phyloP scores from a whole-genome alignment of 2,888 invertebrate species.

The Pseudococcus viburni region DNA sequence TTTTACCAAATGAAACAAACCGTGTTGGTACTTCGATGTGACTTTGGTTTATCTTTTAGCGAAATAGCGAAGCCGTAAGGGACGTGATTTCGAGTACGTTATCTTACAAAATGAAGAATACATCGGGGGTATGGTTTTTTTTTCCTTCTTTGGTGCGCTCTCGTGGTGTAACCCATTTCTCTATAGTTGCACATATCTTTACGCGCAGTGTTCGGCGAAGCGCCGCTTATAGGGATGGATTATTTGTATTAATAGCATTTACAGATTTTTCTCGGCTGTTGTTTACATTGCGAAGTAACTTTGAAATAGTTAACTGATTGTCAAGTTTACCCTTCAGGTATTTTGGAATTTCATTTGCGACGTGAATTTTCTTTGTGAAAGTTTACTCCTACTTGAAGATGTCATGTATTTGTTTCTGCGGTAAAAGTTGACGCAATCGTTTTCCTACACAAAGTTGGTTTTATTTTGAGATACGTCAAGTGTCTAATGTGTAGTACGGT shows the following conservation, averaged over 20 bases:
- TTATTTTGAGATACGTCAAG: slow-evolving; percentile 6
- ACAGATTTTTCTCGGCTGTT: slow-evolving; percentile 11
- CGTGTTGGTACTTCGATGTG: neutral
- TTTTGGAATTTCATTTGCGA: slow-evolving; percentile 50
- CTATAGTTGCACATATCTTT: neutral
- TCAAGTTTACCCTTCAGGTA: slow-evolving; percentile 35
- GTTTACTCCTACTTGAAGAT: slow-evolving; percentile 40
- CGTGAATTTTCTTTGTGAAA: slow-evolving; percentile 52
- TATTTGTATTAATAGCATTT: slow-evolving; percentile 27
- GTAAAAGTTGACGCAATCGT: slow-evolving; percentile 33
- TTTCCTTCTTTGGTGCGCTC: neutral
- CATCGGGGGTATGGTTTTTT: slow-evolving; percentile 8
- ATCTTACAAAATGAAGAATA: slow-evolving; percentile 43
- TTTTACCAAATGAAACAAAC: neutral
- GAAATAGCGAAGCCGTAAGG: slow-evolving; percentile 31
- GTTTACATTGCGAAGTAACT: slow-evolving; percentile 39
- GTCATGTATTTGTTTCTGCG: slow-evolving; percentile 37
- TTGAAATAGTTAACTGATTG: slow-evolving; percentile 36
- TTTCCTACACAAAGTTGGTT: slow-evolving; percentile 17
- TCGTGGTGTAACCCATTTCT: neutral
- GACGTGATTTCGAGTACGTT: slow-evolving; percentile 46
- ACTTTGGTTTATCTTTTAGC: slow-evolving; percentile 15
- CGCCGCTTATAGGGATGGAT: neutral
- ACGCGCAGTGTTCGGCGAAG: neutral
- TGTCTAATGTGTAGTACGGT: neutral